Conservation (phyloP, 2,888 invertebrate species). For the Microctonus aethiopoides region DNA sequence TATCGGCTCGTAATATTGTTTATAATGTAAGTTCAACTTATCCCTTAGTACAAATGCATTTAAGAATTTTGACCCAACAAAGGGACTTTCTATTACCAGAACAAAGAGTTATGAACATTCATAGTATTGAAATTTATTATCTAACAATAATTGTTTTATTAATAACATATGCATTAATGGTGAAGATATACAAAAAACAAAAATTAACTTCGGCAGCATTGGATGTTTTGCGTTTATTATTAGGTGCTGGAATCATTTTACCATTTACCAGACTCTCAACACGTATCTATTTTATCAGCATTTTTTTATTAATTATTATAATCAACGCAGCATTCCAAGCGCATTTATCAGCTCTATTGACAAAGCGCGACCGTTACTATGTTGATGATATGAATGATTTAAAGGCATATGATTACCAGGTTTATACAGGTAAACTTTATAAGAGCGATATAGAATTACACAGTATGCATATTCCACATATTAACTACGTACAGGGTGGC, state of each 20-base stretch:
- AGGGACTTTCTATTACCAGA: background rate
- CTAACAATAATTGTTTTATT: background rate
- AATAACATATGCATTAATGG: background rate
- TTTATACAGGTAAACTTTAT: background rate
- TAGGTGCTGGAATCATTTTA: background rate
- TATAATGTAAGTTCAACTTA: background rate
- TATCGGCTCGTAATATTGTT: background rate
- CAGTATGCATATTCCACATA: background rate
- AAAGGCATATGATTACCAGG: background rate
- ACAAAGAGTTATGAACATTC: background rate
- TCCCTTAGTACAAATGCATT: background rate
- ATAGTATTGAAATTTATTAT: background rate
- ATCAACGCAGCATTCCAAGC: slow-evolving; percentile 5
- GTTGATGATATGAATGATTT: background rate
- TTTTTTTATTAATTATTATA: background rate
- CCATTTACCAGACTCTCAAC: background rate
- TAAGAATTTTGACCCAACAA: background rate
- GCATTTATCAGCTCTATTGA: background rate
- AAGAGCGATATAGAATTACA: background rate
- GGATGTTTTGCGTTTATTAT: background rate
- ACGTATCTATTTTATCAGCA: background rate
- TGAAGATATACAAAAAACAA: background rate
- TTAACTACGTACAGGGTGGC: background rate
- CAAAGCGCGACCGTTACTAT: background rate
- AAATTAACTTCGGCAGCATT: background rate